Percentiles rank a stretch among this genome's conserved stretches.
These are phyloP conservation scores for Drosophila setosimentum DNA, from an alignment of 2,888 invertebrate genomes.

Conservation along the genomic window DNA sequence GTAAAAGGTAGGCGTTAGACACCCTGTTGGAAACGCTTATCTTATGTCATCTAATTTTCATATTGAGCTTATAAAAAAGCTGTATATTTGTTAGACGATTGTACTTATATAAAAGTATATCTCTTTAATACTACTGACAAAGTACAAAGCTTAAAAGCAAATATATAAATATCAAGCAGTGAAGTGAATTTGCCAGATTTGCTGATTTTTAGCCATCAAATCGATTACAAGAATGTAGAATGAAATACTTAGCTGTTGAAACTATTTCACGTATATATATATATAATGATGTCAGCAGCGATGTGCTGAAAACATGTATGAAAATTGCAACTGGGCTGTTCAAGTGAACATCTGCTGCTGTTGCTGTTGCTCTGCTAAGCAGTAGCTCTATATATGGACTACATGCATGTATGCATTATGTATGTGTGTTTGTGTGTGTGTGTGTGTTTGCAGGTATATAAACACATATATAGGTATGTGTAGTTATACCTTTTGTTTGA, in stretches of 20 bases:
- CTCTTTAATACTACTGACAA: neutral
- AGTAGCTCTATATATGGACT: conserved; percentile 42
- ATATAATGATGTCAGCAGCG: neutral
- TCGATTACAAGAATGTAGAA: no score
- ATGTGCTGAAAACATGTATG: neutral
- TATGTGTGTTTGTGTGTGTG: conserved; percentile 14
- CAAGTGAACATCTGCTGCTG: conserved; percentile 32
- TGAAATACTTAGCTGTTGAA: neutral
- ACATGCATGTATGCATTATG: neutral
- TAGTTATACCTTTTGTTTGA: conserved; percentile 36
- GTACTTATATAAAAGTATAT: neutral
- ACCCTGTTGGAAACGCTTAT: neutral
- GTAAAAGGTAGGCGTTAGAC: neutral
- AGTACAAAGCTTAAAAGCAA: neutral
- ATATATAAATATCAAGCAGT: neutral
- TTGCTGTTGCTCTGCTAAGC: conserved; percentile 13
- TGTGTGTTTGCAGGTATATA: conserved; percentile 1
- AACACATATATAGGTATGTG: neutral
- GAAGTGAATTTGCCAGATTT: neutral
- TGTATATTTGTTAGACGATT: neutral
- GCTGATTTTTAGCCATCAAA: no score
- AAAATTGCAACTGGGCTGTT: conserved; percentile 23
- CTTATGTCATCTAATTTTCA: neutral
- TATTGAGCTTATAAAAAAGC: neutral
- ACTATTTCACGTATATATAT: neutral